These are phyloP conservation scores for Parapristionchus giblindavisi DNA, from an alignment of 2,888 invertebrate genomes.

Conservation along the genomic window DNA sequence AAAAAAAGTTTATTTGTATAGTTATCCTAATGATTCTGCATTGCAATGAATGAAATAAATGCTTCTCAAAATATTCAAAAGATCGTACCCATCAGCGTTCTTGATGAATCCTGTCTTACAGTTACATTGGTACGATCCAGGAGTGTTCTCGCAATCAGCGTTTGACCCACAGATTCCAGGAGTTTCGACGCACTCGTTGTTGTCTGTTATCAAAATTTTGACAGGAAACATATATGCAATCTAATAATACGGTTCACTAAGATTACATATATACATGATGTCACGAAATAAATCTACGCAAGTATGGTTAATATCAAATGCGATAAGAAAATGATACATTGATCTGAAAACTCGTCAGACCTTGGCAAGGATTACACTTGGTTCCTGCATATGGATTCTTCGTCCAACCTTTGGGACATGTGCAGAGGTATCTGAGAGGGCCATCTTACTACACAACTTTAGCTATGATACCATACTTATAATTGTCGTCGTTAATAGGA, in stretches of 20 bases:
- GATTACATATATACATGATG: background rate
- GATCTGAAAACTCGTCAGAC: background rate
- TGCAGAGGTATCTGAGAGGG: slow-evolving; percentile 14
- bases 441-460: background rate
- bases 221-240: background rate
- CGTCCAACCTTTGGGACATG: slow-evolving; percentile 29
- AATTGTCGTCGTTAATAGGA: background rate
- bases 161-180: slow-evolving; percentile 35
- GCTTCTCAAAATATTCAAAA: no score
- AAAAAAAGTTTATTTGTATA: no score
- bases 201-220: slow-evolving; percentile 13
- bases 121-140: slow-evolving; percentile 18
- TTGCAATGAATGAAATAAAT: no score
- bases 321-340: background rate
- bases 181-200: slow-evolving; percentile 34
- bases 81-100: slow-evolving; percentile 23
- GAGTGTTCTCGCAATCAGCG: slow-evolving; percentile 30
- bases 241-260: background rate
- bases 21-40: no score
- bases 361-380: slow-evolving; percentile 31
- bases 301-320: no score
- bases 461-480: slow-evolving; percentile 7
- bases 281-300: background rate
- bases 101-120: slow-evolving; percentile 30
- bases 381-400: slow-evolving; percentile 22